A percentile compares a stretch with the other conserved stretches of the same genome.
Evolutionary conservation across 2,113 vertebrate genomes (phyloP).

Genomic region (Regulus satrapa): DNA sequence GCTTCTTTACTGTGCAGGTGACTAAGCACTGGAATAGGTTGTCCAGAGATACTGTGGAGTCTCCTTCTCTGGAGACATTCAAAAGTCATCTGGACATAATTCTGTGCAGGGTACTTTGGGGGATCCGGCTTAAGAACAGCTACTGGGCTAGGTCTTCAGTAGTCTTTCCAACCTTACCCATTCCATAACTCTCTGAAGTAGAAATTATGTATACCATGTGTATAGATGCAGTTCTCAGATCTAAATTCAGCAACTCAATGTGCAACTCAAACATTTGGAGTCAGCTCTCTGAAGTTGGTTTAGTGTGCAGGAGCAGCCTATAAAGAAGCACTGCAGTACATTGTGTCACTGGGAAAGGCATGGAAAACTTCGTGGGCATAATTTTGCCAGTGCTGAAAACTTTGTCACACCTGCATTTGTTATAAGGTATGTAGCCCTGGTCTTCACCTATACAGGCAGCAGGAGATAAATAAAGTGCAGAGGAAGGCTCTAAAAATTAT

Average conservation of each 20-base stretch:
- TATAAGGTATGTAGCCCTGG: not conserved
- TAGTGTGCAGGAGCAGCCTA: not conserved
- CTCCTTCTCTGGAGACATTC: not conserved
- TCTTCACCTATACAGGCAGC: not conserved
- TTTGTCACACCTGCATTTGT: not conserved
- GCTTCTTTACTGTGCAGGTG: too few relatives aligned
- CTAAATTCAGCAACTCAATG: not conserved
- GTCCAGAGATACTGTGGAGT: accelerated
- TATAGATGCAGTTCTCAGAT: not conserved
- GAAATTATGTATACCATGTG: not conserved
- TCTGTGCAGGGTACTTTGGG: too few relatives aligned
- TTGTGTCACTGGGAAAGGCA: not conserved
- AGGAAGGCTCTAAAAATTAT: not conserved
- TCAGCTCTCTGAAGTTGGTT: not conserved
- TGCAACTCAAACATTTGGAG: not conserved
- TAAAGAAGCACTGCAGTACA: not conserved
- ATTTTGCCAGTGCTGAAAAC: not conserved
- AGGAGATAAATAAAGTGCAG: not conserved
- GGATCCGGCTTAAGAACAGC: not conserved
- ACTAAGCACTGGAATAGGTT: not conserved
- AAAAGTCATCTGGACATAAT: not conserved
- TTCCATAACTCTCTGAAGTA: not conserved
- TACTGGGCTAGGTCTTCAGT: not conserved
- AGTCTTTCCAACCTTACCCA: not conserved
- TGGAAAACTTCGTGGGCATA: not conserved